These are phyloP conservation scores for Mactromeris polynyma DNA, from an alignment of 2,888 invertebrate species.

Conservation along the genomic window DNA sequence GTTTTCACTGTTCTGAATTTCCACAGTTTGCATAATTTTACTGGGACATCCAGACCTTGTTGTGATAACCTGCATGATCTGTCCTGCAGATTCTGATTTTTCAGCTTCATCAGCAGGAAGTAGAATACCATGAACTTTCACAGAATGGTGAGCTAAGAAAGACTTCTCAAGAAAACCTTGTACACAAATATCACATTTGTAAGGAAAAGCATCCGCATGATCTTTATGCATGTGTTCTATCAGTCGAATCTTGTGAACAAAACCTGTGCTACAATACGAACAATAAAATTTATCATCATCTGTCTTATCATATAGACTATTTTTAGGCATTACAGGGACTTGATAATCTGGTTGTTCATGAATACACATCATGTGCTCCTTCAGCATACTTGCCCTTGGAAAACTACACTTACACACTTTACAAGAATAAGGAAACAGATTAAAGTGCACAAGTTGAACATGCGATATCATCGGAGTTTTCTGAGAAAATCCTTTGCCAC, in stretches of 20 bases:
- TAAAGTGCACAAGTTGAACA: constrained; percentile 77
- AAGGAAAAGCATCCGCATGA: constrained; percentile 77
- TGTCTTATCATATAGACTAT: constrained; percentile 74
- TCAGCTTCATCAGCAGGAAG: constrained; percentile 49
- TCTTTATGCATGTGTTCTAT: constrained; percentile 78
- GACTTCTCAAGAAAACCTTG: constrained; percentile 77
- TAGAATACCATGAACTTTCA: constrained; percentile 70
- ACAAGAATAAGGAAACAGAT: constrained; percentile 75
- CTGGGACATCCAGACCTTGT: constrained; percentile 45
- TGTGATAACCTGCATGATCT: constrained; percentile 61
- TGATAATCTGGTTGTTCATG: constrained; percentile 69
- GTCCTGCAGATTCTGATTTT: constrained; percentile 10
- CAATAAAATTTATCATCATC: constrained; percentile 76
- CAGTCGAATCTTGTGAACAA: constrained; percentile 78
- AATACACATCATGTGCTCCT: constrained; percentile 76
- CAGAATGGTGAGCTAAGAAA: constrained; percentile 74
- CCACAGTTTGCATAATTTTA: constrained; percentile 28
- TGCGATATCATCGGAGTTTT: constrained; percentile 77
- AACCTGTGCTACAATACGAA: constrained; percentile 74
- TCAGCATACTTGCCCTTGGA: constrained; percentile 67
- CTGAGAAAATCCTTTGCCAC: constrained; percentile 78
- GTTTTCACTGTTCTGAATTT: constrained; percentile 18
- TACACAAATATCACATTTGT: constrained; percentile 74
- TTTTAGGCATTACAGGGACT: constrained; percentile 52
- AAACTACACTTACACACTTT: constrained; percentile 72